Evolutionary conservation across 2,797 vertebrate species (phyloP), one percentile per base, ranked within the genome.

Genomic region (Rhadinocentrus ornatus): DNA sequence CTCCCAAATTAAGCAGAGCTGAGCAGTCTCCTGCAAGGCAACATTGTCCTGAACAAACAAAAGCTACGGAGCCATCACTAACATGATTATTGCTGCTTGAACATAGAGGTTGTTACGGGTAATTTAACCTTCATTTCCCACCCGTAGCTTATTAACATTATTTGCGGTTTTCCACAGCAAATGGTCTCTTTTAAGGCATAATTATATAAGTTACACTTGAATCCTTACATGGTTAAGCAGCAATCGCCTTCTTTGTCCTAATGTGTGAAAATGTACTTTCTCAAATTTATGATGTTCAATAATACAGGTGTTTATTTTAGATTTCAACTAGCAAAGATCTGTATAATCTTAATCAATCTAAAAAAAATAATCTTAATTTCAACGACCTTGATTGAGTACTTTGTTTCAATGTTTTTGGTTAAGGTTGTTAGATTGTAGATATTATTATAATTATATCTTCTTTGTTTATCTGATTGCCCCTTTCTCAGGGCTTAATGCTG

Each of bases 1-100:
- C 6, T 20, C 53, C 57, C 16, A 13, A 26, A 12, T 44, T 56
- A 7, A 48, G 67, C 37, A 50, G 31, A 52, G 9, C 46, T 61
- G 32, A 16, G 34, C 37, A 57, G 35, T n/a, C 9, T 22, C 1
- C 9, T 31, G 26, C 34, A 37, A 29, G 32, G 24, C 24, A 5
- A 31, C 10, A 50, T 56, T 50, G 41, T 67, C 37, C 48, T 0
- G 10, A 53, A 24, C 57, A 54, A 32, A 78, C 82, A 81, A 84
- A n/a, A 68, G 69, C 7, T 31, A 48, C 0, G n/a, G 16, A 55
- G 35, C 41, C 71, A 68, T 72, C 56, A 69, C 41, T 31, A 55
- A 71, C 61, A 37, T 22, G 29, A 46, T 66, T 37, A 50, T 48
- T 39, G 41, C 37, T 59, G 57, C 55, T 63, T 52, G 10, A 55